Base-by-base conservation (phyloP, 2,888 invertebrate genomes). In the Scaeva pyrastri region DNA sequence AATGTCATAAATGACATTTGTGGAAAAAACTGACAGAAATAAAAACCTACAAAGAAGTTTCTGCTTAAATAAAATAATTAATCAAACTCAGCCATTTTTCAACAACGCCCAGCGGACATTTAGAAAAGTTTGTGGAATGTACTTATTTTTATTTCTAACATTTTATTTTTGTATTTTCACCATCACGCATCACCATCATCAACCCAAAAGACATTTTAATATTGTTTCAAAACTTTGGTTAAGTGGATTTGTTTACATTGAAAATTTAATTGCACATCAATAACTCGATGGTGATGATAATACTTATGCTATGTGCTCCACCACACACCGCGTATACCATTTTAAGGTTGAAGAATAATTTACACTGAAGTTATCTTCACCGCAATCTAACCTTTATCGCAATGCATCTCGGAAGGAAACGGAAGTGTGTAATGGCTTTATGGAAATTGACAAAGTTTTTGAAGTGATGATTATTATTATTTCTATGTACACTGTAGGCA, bases 361-460 rank as follows among this genome's bases (percentile, higher is more conserved):
- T 60, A 19, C 60, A 60, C 14, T 60, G 60, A 21, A 60, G 60
- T 41, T 21, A 41, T 21, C 16, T 60, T 21, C 8, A 36, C 16
- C 56, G 16, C 7, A 52, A 26, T 14, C 23, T 7, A 23, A n/a
- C 11, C 56, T 36, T 36, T 31, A 16, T 43, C 23, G 36, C 55
- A 77, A 14, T 41, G 26, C 56, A 56, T 16, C 56, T 16, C 31
- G 56, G 64, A 55, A 31, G 31, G 31, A 31, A 31, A 31, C 31
- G 31, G 31, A 74, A 68, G 19, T 62, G 26, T 14, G 10, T 50
- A 19, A 75, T 62, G 70, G 56, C 7, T 48, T 66, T 71, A 56
- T 26, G 52, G 19, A 82, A 76, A 82, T 76, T 76, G 71, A 56
- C 71, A 77, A 82, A 82, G 77, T 82, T 77, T 68, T 60, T 19